A percentile compares a stretch with the other conserved stretches of the same genome.
phyloP scores from a whole-genome alignment of 2,113 vertebrate genomes.

The Pteruthius melanotis region DNA sequence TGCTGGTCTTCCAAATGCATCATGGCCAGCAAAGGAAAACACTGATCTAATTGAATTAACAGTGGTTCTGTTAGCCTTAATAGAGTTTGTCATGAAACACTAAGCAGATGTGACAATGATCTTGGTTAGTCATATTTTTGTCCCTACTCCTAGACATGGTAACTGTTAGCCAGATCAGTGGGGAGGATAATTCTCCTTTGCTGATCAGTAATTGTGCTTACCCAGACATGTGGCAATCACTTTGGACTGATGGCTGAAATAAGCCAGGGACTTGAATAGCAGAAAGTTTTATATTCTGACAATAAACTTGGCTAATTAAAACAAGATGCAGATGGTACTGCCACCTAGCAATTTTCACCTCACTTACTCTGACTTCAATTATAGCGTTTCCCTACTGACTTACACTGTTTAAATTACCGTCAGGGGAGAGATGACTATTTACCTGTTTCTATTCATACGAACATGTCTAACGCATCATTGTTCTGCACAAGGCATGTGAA shows the following conservation, averaged over 20 bases:
- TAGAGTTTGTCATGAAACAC: constrained; percentile 49
- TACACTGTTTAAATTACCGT: constrained; percentile 79
- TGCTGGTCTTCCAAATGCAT: constrained; percentile 59
- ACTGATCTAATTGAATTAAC: constrained; percentile 67
- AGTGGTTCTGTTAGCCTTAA: constrained; percentile 49
- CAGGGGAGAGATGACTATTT: constrained; percentile 66
- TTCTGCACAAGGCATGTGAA: constrained; percentile 47
- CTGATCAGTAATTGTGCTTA: constrained; percentile 29
- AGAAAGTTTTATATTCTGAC: constrained; percentile 69
- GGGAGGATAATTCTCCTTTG: constrained; percentile 38
- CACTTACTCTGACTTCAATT: constrained; percentile 72
- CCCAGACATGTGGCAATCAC: constrained; percentile 2
- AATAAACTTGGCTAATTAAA: constrained; percentile 75
- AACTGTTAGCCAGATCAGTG: constrained; percentile 41
- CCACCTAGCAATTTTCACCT: constrained; percentile 81
- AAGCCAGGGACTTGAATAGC: constrained; percentile 47
- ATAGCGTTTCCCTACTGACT: constrained; percentile 72
- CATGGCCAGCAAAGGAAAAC: constrained; percentile 51
- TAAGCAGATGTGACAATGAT: constrained; percentile 40
- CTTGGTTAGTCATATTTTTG: constrained; percentile 33
- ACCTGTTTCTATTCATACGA: constrained; percentile 69
- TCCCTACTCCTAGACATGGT: not conserved
- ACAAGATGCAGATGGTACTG: constrained; percentile 72
- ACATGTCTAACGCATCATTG: constrained; percentile 60
- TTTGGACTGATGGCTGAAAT: constrained; percentile 52